phyloP scores from a whole-genome alignment of 2,797 vertebrate genomes.

The Chromis chromis region DNA sequence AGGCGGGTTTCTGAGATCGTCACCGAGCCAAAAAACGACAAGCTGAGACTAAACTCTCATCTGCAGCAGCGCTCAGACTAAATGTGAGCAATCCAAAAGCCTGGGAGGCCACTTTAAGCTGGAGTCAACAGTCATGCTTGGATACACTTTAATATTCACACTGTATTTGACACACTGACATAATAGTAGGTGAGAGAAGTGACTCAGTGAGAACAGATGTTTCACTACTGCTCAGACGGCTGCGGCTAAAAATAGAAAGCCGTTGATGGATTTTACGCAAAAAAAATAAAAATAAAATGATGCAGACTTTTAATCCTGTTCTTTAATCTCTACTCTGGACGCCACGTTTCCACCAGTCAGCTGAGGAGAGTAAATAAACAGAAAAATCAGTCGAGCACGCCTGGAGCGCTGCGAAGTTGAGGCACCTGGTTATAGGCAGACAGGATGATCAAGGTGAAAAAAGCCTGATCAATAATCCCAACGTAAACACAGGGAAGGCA shows the following conservation, averaged over 20 bases:
- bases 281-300: neutral
- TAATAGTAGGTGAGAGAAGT: conserved; percentile 41
- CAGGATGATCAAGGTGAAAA: neutral
- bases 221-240: conserved; percentile 16
- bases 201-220: conserved; percentile 51
- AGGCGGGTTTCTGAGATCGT: no score
- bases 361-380: conserved; percentile 26
- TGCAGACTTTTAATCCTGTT: conserved; percentile 15
- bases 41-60: no score
- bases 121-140: conserved; percentile 62
- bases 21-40: no score
- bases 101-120: conserved; percentile 52
- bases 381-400: neutral
- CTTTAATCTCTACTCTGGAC: conserved; percentile 7
- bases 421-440: conserved; percentile 21
- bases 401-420: conserved; percentile 20
- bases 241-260: conserved; percentile 48
- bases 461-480: conserved; percentile 16
- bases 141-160: conserved; percentile 52
- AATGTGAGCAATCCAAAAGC: conserved; percentile 34
- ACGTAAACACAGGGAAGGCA: conserved; percentile 20
- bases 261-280: conserved; percentile 14
- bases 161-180: conserved; percentile 57
- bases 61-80: no score
- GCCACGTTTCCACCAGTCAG: conserved; percentile 16